Percentiles rank a stretch among this genome's conserved stretches.
phyloP scores from a whole-genome alignment of 2,113 vertebrate genomes.

The Hypomesus transpacificus region DNA sequence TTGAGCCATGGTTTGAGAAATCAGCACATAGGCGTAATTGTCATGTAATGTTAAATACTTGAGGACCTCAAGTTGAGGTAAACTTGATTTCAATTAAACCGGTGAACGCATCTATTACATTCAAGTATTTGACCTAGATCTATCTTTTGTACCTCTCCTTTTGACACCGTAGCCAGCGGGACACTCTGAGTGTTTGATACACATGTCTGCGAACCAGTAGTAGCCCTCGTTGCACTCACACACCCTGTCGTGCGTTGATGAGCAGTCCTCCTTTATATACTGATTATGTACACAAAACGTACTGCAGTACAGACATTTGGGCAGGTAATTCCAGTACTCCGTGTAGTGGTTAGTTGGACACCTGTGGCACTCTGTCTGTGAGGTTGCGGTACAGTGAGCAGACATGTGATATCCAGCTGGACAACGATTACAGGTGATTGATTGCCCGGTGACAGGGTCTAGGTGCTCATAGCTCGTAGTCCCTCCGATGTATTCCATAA shows the following conservation, averaged over 20 bases:
- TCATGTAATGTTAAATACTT: too few relatives aligned
- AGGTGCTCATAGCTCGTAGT: slow-evolving; percentile 33
- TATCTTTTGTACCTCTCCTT: slow-evolving; percentile 43
- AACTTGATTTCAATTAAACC: too few relatives aligned
- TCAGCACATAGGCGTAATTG: too few relatives aligned
- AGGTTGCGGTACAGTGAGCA: slow-evolving; percentile 45
- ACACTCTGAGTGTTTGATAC: slow-evolving; percentile 53
- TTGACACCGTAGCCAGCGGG: slow-evolving; percentile 51
- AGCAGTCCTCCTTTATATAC: slow-evolving; percentile 61
- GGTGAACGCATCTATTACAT: not conserved
- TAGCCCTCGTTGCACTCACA: slow-evolving; percentile 67
- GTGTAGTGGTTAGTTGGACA: slow-evolving; percentile 59
- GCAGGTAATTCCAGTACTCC: slow-evolving; percentile 66
- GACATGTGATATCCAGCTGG: slow-evolving; percentile 52
- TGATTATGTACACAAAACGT: slow-evolving; percentile 53
- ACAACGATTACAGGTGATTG: slow-evolving; percentile 55
- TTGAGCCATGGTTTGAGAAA: too few relatives aligned
- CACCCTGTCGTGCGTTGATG: slow-evolving; percentile 46
- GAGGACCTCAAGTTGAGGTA: too few relatives aligned
- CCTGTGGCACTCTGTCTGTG: slow-evolving; percentile 44
- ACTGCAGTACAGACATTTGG: slow-evolving; percentile 67
- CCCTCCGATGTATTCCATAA: not conserved
- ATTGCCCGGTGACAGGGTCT: slow-evolving; percentile 25
- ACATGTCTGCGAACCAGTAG: slow-evolving; percentile 52
- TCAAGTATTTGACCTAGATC: too few relatives aligned